A percentile compares a stretch with the other conserved stretches of the same genome.
Evolutionary conservation across 2,113 vertebrate species (phyloP).

Genomic region (Urocolius indicus): DNA sequence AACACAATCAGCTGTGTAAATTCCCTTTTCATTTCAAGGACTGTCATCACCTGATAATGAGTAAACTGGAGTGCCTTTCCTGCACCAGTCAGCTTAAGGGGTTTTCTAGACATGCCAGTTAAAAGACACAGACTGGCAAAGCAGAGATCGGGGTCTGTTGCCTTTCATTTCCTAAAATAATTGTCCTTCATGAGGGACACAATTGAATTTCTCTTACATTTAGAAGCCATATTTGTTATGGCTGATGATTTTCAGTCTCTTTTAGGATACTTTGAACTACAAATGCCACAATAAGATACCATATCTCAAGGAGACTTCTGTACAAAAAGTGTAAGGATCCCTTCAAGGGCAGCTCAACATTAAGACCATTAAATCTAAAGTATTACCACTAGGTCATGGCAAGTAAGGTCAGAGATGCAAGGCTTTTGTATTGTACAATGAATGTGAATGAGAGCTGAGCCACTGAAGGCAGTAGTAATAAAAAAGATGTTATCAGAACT

Average conservation of each 20-base stretch:
- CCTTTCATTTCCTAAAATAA: neutral
- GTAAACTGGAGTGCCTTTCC: neutral
- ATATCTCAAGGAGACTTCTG: neutral
- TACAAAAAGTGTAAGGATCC: neutral
- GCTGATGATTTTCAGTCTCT: neutral
- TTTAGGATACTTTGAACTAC: neutral
- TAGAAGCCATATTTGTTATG: neutral
- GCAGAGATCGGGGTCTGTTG: neutral
- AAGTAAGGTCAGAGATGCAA: constrained; percentile 49
- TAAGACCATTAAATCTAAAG: constrained; percentile 44
- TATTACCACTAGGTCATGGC: constrained; percentile 1
- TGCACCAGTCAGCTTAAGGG: neutral
- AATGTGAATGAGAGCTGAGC: constrained; percentile 43
- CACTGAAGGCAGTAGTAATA: neutral
- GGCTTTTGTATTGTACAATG: neutral
- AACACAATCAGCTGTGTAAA: neutral
- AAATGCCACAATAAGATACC: neutral
- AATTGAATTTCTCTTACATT: neutral
- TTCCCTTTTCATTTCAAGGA: neutral
- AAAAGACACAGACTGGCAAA: neutral
- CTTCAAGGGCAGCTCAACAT: constrained; percentile 50
- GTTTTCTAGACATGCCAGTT: neutral
- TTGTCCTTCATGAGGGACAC: neutral
- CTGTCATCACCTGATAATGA: neutral
- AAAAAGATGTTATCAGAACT: constrained; percentile 26